A percentile compares a stretch with the other conserved stretches of the same genome.
Conservation (phyloP, 2,113 vertebrate species). For the Calonectris borealis region DNA sequence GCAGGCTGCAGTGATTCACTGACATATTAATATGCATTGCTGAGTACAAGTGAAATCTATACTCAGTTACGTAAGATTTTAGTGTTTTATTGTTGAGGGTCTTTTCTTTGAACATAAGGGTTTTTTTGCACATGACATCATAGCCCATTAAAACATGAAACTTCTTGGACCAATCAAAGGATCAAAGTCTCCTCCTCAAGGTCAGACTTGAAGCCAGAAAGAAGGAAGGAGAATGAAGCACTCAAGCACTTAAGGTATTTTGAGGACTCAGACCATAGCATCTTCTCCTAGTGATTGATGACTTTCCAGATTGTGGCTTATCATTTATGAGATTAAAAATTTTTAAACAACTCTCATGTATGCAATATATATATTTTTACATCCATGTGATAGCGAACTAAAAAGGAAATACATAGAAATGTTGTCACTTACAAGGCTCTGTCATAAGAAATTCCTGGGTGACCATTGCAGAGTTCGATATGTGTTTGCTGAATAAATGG, state of each 20-base stretch:
- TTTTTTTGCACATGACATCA: conserved; percentile 23
- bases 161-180: neutral
- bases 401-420: neutral
- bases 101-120: neutral
- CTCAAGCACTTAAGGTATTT: neutral
- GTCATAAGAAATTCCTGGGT: neutral
- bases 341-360: neutral
- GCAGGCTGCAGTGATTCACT: conserved; percentile 53
- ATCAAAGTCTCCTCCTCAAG: neutral
- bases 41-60: conserved; percentile 51
- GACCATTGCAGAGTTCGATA: neutral
- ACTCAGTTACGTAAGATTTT: conserved; percentile 35
- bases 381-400: neutral
- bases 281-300: neutral
- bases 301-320: neutral
- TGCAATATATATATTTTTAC: neutral
- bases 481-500: neutral
- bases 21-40: conserved; percentile 41
- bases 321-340: neutral
- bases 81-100: neutral
- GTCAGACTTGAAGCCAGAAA: neutral
- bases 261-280: neutral
- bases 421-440: neutral
- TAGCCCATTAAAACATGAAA: neutral
- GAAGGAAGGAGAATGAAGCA: neutral